Conservation (phyloP, 1,140 invertebrate species). For the Ephestia elutella region DNA sequence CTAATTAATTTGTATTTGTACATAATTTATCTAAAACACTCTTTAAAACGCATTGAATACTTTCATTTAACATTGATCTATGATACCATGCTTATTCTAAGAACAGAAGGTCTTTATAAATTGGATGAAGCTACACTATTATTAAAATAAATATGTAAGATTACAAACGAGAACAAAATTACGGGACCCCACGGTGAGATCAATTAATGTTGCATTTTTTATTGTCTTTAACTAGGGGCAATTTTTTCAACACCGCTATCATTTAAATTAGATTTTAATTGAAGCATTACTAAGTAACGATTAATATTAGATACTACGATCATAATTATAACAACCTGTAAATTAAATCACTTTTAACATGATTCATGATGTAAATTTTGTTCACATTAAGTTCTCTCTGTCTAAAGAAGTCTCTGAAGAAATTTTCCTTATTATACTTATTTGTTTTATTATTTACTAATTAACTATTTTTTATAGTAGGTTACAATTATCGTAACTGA, state of each 20-base stretch:
- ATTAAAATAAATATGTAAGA: constrained; percentile 35
- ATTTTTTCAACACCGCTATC: constrained; percentile 36
- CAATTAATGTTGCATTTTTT: constrained; percentile 52
- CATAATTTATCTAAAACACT: too few species aligned
- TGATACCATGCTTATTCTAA: too few species aligned
- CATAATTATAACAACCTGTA: background rate
- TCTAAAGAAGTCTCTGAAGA: too few species aligned
- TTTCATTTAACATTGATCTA: too few species aligned
- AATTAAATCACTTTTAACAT: constrained; percentile 6
- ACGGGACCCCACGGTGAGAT: constrained; percentile 46
- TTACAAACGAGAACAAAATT: constrained; percentile 47
- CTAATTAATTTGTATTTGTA: too few species aligned
- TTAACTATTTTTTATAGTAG: too few species aligned
- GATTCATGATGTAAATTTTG: background rate
- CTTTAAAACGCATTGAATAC: too few species aligned
- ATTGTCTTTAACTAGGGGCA: constrained; percentile 24
- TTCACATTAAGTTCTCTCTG: background rate
- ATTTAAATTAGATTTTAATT: constrained; percentile 51
- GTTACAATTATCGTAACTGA: too few species aligned
- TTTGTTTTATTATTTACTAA: too few species aligned
- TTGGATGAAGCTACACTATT: constrained; percentile 11
- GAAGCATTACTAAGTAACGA: constrained; percentile 10
- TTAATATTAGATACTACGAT: constrained; percentile 3
- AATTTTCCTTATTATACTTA: too few species aligned
- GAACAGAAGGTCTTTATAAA: background rate